A percentile compares a stretch with the other conserved stretches of the same genome.
These are phyloP conservation scores for Panorpa germanica DNA, from an alignment of 2,888 invertebrate genomes.

Conservation along the genomic window DNA sequence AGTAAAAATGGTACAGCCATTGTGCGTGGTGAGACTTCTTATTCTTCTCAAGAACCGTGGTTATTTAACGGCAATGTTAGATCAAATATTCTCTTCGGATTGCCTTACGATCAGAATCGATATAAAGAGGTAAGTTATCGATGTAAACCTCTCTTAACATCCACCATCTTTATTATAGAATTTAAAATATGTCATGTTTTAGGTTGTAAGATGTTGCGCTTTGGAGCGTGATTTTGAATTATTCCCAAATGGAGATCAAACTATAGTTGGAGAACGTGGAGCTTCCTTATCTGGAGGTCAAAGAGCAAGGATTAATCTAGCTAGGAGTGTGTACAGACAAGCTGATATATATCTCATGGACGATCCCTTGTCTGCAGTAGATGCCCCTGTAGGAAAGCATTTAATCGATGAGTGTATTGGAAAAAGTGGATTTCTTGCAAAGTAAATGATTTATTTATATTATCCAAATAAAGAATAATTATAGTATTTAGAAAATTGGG, in stretches of 20 bases:
- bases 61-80: slow-evolving; percentile 38
- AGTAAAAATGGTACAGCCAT: slow-evolving; percentile 27
- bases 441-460: no score
- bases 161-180: no score
- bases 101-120: slow-evolving; percentile 31
- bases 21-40: slow-evolving; percentile 33
- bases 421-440: no score
- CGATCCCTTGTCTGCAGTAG: slow-evolving; percentile 63
- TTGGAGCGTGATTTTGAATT: slow-evolving; percentile 55
- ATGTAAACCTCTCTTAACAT: no score
- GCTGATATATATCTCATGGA: slow-evolving; percentile 60
- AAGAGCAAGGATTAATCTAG: slow-evolving; percentile 55
- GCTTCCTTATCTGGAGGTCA: slow-evolving; percentile 63
- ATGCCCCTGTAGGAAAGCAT: slow-evolving; percentile 55
- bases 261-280: slow-evolving; percentile 67
- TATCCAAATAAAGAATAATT: no score
- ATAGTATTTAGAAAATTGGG: no score
- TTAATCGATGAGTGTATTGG: slow-evolving; percentile 55
- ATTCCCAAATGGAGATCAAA: slow-evolving; percentile 48
- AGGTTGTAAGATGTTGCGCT: slow-evolving; percentile 43
- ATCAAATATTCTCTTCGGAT: slow-evolving; percentile 61
- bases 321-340: slow-evolving; percentile 53
- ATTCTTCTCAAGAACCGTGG: slow-evolving; percentile 54
- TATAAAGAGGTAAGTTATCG: slow-evolving; percentile 33
- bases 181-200: no score